Evolutionary conservation across 2,113 vertebrate species (phyloP).

Genomic region (Enhydra lutris): DNA sequence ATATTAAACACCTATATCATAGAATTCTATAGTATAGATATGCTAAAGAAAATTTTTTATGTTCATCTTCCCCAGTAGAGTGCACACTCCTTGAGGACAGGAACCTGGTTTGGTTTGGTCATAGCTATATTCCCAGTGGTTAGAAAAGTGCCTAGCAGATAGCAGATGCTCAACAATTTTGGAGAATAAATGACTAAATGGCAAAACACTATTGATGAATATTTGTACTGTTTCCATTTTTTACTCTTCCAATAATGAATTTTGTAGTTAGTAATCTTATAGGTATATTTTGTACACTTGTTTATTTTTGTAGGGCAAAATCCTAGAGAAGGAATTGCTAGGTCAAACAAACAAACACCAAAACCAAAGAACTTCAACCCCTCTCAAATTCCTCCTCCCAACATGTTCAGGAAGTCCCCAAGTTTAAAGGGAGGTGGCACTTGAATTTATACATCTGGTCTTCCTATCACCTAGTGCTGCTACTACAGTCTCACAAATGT

Average conservation of each 20-base stretch:
- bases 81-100: neutral
- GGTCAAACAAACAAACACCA: neutral
- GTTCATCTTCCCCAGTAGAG: neutral
- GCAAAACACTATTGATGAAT: neutral
- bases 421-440: neutral
- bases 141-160: neutral
- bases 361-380: neutral
- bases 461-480: neutral
- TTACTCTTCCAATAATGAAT: conserved; percentile 2
- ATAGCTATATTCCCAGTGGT: neutral
- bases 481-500: neutral
- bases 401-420: neutral
- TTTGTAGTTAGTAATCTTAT: neutral
- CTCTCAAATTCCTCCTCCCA: neutral
- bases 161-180: neutral
- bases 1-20: neutral
- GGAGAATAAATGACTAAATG: neutral
- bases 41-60: neutral
- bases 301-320: neutral
- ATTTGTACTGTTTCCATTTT: neutral
- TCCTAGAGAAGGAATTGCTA: neutral
- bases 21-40: neutral
- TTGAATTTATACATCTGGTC: neutral
- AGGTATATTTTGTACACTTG: neutral
- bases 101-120: neutral